Conservation (phyloP, 2,888 invertebrate species). For the Lacanobia oleracea region DNA sequence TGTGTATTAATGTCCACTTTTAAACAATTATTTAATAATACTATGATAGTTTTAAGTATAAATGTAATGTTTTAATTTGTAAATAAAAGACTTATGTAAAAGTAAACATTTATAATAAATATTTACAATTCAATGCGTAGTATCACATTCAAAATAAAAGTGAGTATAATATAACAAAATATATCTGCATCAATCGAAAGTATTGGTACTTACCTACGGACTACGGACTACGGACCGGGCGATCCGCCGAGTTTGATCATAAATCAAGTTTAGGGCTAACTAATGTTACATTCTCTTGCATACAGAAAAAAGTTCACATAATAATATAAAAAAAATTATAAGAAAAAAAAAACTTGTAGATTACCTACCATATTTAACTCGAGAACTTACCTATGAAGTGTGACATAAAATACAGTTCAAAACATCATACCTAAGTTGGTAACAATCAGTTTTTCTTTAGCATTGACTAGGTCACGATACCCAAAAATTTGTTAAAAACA, state of each 20-base stretch:
- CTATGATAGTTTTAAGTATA: conserved; percentile 31
- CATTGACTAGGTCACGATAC: not conserved
- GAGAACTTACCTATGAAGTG: not conserved
- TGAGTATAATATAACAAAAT: conserved; percentile 84
- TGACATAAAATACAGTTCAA: conserved; percentile 5
- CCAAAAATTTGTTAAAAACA: not conserved
- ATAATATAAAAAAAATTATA: not conserved
- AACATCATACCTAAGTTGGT: conserved; percentile 32
- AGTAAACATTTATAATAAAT: conserved; percentile 88
- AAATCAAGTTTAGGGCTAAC: conserved; percentile 23
- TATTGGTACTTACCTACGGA: conserved; percentile 77
- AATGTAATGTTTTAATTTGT: conserved; percentile 44
- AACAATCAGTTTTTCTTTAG: conserved; percentile 11
- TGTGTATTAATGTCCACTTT: conserved; percentile 29
- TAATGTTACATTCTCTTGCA: conserved; percentile 44
- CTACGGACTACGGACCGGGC: conserved; percentile 66
- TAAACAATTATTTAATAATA: conserved; percentile 23
- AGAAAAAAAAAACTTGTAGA: conserved; percentile 18
- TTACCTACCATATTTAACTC: conserved; percentile 10
- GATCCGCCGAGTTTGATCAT: conserved; percentile 58
- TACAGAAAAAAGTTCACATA: not conserved
- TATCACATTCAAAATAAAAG: conserved; percentile 87
- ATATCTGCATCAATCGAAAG: conserved; percentile 78
- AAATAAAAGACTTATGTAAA: conserved; percentile 72
- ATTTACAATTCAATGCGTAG: conserved; percentile 86